Percentiles rank a stretch among this genome's conserved stretches.
These are phyloP conservation scores for Bombycilla garrulus DNA, from an alignment of 2,113 vertebrate genomes.

Conservation along the genomic window DNA sequence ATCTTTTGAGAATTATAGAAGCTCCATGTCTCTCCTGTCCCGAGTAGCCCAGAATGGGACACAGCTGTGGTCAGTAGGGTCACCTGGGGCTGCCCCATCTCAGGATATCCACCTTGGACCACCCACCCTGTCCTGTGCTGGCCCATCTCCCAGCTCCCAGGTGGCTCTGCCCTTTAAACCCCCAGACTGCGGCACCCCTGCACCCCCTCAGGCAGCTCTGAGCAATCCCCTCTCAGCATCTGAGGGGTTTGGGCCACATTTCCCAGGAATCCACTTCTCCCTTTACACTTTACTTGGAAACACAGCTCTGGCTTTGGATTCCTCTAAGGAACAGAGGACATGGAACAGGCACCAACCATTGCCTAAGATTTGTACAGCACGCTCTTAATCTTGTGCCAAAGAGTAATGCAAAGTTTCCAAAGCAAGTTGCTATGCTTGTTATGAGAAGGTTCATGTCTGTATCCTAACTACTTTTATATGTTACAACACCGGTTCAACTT, in stretches of 20 bases:
- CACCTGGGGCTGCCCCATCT: neutral
- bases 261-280: neutral
- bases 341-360: neutral
- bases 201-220: neutral
- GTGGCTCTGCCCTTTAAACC: neutral
- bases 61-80: neutral
- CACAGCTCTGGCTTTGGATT: neutral
- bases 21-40: neutral
- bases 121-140: too few relatives aligned
- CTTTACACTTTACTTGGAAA: neutral
- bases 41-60: neutral
- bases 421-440: neutral
- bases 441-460: neutral
- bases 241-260: neutral
- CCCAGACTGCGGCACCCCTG: neutral
- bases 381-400: neutral
- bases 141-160: neutral
- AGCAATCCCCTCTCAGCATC: neutral
- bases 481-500: neutral
- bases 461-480: neutral
- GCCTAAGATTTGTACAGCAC: neutral
- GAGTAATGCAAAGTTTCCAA: neutral
- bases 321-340: neutral
- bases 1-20: neutral
- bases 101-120: neutral